Percentiles rank a stretch among this genome's conserved stretches.
phyloP scores from a whole-genome alignment of 1,140 invertebrate species.

The Nebria ingens region DNA sequence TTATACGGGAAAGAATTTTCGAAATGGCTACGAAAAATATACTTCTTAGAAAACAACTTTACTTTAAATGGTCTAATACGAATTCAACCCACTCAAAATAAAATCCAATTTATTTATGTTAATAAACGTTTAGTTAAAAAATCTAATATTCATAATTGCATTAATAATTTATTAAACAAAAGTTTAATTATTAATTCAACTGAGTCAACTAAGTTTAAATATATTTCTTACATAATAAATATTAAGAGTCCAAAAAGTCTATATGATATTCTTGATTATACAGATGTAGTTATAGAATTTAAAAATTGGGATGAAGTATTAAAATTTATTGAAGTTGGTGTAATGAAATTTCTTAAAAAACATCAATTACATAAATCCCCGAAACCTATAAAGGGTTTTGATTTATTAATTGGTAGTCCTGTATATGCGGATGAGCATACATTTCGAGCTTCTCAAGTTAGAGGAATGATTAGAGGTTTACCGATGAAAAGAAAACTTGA shows the following conservation, averaged over 20 bases:
- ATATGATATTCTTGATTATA: slow-evolving; percentile 45
- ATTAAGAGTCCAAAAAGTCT: slow-evolving; percentile 44
- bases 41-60: slow-evolving; percentile 39
- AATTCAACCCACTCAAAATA: slow-evolving; percentile 34
- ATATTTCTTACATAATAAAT: slow-evolving; percentile 48
- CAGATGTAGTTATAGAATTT: slow-evolving; percentile 48
- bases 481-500: background rate
- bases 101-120: slow-evolving; percentile 50
- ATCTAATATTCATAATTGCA: slow-evolving; percentile 40
- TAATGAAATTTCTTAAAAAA: slow-evolving; percentile 32
- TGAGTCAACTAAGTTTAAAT: slow-evolving; percentile 27
- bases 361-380: slow-evolving; percentile 4
- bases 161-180: slow-evolving; percentile 37
- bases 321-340: slow-evolving; percentile 39
- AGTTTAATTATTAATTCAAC: slow-evolving; percentile 22
- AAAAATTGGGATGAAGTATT: slow-evolving; percentile 44
- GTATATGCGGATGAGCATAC: background rate
- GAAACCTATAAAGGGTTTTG: background rate
- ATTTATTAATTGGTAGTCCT: slow-evolving; percentile 3
- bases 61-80: slow-evolving; percentile 43
- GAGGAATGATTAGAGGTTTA: background rate
- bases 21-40: slow-evolving; percentile 37
- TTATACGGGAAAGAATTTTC: slow-evolving; percentile 39
- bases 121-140: slow-evolving; percentile 47
- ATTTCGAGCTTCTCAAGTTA: background rate